Percentiles rank a stretch among this genome's conserved stretches.
Evolutionary conservation across 2,888 invertebrate species (phyloP).

Genomic region (Drosophila austrosaltans): DNA sequence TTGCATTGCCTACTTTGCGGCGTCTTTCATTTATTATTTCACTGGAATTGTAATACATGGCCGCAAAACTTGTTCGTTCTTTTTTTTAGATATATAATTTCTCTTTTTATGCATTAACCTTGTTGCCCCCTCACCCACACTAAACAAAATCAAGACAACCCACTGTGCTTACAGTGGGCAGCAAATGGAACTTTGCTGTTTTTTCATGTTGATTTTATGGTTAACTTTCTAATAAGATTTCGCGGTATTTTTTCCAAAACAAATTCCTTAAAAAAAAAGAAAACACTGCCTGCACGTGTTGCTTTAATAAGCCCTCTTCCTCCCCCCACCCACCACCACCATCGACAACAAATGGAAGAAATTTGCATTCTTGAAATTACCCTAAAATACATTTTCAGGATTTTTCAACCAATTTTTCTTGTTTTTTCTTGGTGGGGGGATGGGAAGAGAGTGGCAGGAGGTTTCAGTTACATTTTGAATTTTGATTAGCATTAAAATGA

Average conservation of each 20-base stretch:
- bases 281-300: slow-evolving; percentile 64
- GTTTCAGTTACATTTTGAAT: slow-evolving; percentile 68
- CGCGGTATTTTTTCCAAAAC: slow-evolving; percentile 49
- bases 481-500: slow-evolving; percentile 67
- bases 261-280: slow-evolving; percentile 55
- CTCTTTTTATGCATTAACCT: slow-evolving; percentile 65
- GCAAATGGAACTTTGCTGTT: slow-evolving; percentile 61
- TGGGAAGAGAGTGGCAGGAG: slow-evolving; percentile 13
- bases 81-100: slow-evolving; percentile 67
- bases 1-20: slow-evolving; percentile 75
- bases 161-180: slow-evolving; percentile 73
- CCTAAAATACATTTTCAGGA: slow-evolving; percentile 52
- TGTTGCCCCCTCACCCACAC: not conserved
- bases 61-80: slow-evolving; percentile 48
- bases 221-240: slow-evolving; percentile 78
- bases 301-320: slow-evolving; percentile 57
- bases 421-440: slow-evolving; percentile 25
- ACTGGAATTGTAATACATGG: slow-evolving; percentile 48
- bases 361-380: slow-evolving; percentile 51
- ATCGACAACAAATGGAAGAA: slow-evolving; percentile 4
- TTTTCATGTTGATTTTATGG: slow-evolving; percentile 51
- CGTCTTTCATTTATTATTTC: slow-evolving; percentile 58
- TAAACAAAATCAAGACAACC: slow-evolving; percentile 32
- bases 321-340: not conserved
- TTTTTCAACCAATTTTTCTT: slow-evolving; percentile 47